A percentile compares a stretch with the other conserved stretches of the same genome.
phyloP scores from a whole-genome alignment of 2,797 vertebrate species.

The Trematomus bernacchii region DNA sequence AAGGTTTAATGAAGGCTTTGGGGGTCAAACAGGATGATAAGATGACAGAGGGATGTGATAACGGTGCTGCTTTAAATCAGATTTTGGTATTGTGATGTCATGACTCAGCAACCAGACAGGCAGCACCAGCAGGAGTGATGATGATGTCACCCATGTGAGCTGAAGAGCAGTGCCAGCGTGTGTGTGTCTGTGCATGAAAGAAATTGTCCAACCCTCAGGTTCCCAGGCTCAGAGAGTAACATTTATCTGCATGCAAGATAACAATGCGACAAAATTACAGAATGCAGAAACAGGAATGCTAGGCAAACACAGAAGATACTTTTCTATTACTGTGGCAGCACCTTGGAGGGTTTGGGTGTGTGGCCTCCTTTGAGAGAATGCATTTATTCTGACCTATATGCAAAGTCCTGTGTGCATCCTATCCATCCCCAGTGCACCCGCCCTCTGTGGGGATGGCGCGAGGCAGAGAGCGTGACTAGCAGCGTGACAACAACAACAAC shows the following conservation, averaged over 20 bases:
- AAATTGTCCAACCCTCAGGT: neutral
- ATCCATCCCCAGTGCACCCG: conserved; percentile 2
- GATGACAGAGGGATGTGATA: neutral
- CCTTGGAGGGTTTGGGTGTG: too few species aligned
- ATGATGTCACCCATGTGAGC: conserved; percentile 47
- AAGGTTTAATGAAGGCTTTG: neutral
- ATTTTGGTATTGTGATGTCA: conserved; percentile 22
- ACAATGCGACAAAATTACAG: neutral
- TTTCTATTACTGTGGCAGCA: conserved; percentile 38
- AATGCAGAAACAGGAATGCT: neutral
- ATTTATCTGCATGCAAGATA: neutral
- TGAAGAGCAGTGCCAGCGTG: conserved; percentile 23
- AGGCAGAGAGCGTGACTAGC: conserved; percentile 70
- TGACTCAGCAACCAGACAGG: conserved; percentile 37
- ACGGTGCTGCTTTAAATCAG: conserved; percentile 2
- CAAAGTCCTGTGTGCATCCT: conserved; percentile 39
- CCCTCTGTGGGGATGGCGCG: conserved; percentile 43
- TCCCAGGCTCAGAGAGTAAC: neutral
- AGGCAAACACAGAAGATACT: conserved; percentile 9
- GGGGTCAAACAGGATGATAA: neutral
- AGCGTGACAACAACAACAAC: conserved; percentile 58
- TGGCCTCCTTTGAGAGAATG: too few species aligned
- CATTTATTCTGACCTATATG: conserved; percentile 57
- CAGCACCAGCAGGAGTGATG: conserved; percentile 18
- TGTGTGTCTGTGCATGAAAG: conserved; percentile 13